These are phyloP conservation scores for Mellivora capensis DNA, from an alignment of 2,113 vertebrate species.

Conservation along the genomic window DNA sequence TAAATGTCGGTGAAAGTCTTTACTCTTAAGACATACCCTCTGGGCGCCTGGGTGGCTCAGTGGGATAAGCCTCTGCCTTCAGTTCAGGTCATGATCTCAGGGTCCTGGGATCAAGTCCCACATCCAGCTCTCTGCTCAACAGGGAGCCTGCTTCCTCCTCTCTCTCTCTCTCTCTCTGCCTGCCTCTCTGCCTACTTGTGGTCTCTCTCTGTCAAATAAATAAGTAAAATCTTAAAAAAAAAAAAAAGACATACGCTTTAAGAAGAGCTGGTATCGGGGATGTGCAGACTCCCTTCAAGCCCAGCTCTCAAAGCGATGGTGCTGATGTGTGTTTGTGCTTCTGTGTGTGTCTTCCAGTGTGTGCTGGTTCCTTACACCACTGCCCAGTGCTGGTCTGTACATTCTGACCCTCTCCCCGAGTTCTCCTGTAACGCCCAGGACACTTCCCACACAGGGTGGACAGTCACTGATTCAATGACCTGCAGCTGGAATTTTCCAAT, in stretches of 20 bases:
- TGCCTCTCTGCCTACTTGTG: no score
- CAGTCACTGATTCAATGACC: slow-evolving; percentile 13
- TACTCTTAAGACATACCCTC: not conserved
- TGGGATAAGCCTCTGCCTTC: no score
- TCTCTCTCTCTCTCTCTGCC: no score
- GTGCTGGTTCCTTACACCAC: not conserved
- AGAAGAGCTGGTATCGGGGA: not conserved
- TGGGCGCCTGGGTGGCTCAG: no score
- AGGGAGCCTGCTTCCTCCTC: no score
- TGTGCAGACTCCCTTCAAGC: not conserved
- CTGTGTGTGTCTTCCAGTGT: no score
- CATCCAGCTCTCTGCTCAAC: no score
- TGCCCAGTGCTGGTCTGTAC: not conserved
- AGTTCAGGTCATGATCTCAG: no score
- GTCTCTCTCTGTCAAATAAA: no score
- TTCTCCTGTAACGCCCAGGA: not conserved
- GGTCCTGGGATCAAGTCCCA: no score
- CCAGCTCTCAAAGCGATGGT: not conserved
- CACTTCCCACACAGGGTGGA: not conserved
- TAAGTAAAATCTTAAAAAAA: no score
- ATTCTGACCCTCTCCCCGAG: not conserved
- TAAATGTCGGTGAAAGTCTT: not conserved
- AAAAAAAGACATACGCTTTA: not conserved
- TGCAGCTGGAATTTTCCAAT: slow-evolving; percentile 57
- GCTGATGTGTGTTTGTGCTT: not conserved